These are phyloP conservation scores for Noctua comes DNA, from an alignment of 2,888 invertebrate genomes.

Conservation along the genomic window DNA sequence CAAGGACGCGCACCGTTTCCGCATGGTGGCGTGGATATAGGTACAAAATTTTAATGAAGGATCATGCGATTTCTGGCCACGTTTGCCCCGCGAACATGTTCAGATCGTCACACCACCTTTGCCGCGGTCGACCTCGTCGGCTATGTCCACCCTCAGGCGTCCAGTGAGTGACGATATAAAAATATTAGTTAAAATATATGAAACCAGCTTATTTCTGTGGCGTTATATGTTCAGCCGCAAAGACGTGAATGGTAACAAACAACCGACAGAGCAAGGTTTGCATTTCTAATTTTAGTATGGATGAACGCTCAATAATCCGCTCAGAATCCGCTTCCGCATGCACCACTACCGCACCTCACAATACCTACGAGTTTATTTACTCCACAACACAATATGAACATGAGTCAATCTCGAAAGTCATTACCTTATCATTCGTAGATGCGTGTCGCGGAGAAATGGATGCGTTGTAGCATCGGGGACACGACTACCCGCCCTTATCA, in stretches of 20 bases:
- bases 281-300: neutral
- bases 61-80: no score
- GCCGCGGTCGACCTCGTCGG: no score
- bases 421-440: slow-evolving; percentile 83
- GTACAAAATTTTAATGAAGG: no score
- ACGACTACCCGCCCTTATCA: slow-evolving; percentile 74
- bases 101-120: no score
- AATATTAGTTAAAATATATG: no score
- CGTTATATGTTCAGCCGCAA: neutral
- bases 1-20: no score
- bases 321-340: slow-evolving; percentile 41
- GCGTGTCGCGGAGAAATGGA: slow-evolving; percentile 81
- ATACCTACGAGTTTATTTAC: slow-evolving; percentile 76
- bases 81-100: no score
- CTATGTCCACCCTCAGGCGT: no score
- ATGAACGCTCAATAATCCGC: neutral
- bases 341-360: slow-evolving; percentile 35
- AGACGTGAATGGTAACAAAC: neutral
- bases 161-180: no score
- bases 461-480: slow-evolving; percentile 75
- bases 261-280: neutral
- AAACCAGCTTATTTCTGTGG: neutral
- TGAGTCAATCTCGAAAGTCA: slow-evolving; percentile 86
- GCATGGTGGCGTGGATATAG: no score
- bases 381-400: slow-evolving; percentile 78